These are phyloP conservation scores for Xerus inauris DNA, from an alignment of 2,113 vertebrate species.

Conservation along the genomic window DNA sequence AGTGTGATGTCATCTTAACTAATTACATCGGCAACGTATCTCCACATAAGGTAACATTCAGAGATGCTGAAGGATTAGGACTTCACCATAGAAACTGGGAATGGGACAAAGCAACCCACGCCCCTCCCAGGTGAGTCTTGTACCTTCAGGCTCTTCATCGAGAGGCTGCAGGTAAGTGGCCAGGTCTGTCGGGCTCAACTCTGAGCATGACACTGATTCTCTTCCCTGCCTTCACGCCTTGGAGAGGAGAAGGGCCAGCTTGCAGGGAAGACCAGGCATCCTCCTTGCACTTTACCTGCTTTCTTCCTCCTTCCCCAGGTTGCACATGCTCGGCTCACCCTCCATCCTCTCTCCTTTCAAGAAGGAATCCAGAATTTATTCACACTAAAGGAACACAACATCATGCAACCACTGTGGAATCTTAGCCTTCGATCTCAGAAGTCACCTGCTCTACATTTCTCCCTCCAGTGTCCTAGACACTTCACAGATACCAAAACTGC, in stretches of 20 bases:
- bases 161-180: not conserved
- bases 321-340: not conserved
- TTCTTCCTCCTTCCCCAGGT: not conserved
- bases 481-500: not conserved
- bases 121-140: not conserved
- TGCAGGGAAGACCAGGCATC: not conserved
- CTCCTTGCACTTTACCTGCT: not conserved
- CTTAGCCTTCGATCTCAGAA: not conserved
- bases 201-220: not conserved
- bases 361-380: not conserved
- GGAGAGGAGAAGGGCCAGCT: not conserved
- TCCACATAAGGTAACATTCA: not conserved
- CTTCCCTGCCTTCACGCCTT: fast-evolving
- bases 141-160: not conserved
- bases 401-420: not conserved
- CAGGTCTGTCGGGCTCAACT: not conserved
- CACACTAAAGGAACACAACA: not conserved
- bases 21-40: not conserved
- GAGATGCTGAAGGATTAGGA: not conserved
- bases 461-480: not conserved
- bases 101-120: not conserved
- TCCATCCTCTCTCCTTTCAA: not conserved
- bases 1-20: not conserved
- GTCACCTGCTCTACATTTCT: not conserved
- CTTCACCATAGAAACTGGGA: not conserved